phyloP scores from a whole-genome alignment of 2,888 invertebrate genomes.

The Heteromyza rotundicornis region DNA sequence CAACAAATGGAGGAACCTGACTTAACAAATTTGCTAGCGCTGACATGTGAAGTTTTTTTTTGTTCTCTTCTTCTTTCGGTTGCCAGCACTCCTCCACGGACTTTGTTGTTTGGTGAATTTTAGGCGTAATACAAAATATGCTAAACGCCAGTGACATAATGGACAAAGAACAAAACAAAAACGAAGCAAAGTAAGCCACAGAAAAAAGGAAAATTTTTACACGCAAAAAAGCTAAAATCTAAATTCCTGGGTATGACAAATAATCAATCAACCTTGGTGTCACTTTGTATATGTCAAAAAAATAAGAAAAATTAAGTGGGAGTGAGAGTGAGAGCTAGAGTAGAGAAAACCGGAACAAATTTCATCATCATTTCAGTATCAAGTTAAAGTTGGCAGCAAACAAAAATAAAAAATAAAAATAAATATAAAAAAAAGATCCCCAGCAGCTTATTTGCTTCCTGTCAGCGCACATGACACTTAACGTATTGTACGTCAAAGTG shows the following conservation, averaged over 20 bases:
- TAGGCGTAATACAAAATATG: not conserved
- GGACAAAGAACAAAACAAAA: not conserved
- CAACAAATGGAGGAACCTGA: not conserved
- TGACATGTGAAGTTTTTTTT: not conserved
- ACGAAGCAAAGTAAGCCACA: not conserved
- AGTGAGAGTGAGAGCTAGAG: too few relatives aligned
- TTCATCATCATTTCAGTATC: too few relatives aligned
- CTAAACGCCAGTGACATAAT: not conserved
- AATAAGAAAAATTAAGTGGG: too few relatives aligned
- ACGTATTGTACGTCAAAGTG: not conserved
- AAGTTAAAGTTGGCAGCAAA: too few relatives aligned
- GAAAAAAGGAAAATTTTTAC: not conserved
- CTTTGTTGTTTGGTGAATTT: not conserved
- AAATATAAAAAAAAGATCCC: too few relatives aligned
- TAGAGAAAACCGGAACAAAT: too few relatives aligned
- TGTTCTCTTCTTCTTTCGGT: not conserved
- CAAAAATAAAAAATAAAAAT: too few relatives aligned
- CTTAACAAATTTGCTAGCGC: conserved; percentile 3
- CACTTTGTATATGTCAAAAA: not conserved
- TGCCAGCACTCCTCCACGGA: not conserved
- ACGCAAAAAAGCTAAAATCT: not conserved
- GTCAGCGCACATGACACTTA: not conserved
- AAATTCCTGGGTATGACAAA: not conserved
- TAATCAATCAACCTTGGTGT: not conserved
- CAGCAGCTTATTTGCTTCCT: not conserved